Evolutionary conservation across 2,797 vertebrate genomes (phyloP).

Genomic region (Menidia menidia): DNA sequence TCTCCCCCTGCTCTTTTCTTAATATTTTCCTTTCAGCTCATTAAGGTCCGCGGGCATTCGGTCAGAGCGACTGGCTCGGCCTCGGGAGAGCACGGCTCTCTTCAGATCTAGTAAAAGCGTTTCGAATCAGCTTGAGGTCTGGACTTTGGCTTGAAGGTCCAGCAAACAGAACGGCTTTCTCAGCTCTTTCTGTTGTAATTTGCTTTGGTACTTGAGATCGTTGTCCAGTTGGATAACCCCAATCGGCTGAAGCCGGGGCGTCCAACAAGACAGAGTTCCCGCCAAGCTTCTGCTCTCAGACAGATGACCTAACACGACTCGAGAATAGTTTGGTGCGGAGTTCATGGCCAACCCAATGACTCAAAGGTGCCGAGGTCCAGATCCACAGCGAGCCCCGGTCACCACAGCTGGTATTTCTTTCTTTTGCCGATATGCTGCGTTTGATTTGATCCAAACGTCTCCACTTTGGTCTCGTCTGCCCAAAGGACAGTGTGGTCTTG

Average conservation of each 20-base stretch:
- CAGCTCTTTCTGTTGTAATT: not conserved
- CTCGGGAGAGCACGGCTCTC: not conserved
- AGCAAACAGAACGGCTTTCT: not conserved
- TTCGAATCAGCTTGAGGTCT: not conserved
- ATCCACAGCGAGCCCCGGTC: not conserved
- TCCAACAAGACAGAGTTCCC: too few relatives aligned
- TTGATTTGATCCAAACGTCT: not conserved
- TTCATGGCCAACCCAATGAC: not conserved
- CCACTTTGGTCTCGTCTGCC: too few relatives aligned
- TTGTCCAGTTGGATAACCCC: not conserved
- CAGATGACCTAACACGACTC: not conserved
- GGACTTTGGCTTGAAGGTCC: not conserved
- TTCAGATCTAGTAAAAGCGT: not conserved
- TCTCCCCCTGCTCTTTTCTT: too few relatives aligned
- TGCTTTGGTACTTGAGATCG: not conserved
- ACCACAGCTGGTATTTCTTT: not conserved
- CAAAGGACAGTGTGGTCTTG: not conserved
- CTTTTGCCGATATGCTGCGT: not conserved
- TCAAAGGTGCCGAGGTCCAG: not conserved
- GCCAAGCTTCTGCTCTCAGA: too few relatives aligned
- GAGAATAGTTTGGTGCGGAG: not conserved
- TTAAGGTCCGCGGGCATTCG: not conserved
- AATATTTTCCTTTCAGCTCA: not conserved
- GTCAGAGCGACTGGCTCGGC: not conserved
- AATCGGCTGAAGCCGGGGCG: too few relatives aligned